phyloP scores from a whole-genome alignment of 2,113 vertebrate species.

The Malaclemys terrapin region DNA sequence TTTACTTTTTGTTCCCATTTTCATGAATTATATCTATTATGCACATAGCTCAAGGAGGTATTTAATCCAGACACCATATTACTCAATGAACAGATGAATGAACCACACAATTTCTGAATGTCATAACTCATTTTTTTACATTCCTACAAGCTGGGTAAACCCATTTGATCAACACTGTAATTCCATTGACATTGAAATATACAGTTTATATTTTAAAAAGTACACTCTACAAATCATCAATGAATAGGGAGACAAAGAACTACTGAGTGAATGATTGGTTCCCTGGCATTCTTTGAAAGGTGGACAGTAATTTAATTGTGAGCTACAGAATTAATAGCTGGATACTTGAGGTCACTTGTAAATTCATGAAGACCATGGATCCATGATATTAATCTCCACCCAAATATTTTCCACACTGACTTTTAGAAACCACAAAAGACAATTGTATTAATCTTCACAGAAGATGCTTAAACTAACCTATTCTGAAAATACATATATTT shows the following conservation, averaged over 20 bases:
- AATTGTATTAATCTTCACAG: neutral
- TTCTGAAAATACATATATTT: neutral
- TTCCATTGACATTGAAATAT: constrained; percentile 12
- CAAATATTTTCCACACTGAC: neutral
- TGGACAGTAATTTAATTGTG: neutral
- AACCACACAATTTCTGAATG: neutral
- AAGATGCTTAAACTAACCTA: neutral
- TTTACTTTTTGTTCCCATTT: constrained; percentile 3
- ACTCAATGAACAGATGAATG: neutral
- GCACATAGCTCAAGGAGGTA: neutral
- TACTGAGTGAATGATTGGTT: neutral
- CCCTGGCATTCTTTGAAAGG: constrained; percentile 4
- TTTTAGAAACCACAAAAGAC: neutral
- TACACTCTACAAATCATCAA: neutral
- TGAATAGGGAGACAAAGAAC: neutral
- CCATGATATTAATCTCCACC: neutral
- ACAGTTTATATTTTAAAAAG: neutral
- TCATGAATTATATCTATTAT: neutral
- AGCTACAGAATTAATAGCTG: neutral
- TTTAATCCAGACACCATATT: neutral
- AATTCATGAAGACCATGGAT: neutral
- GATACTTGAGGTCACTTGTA: neutral
- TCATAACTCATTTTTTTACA: neutral
- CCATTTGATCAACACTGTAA: neutral
- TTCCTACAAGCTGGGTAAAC: neutral